phyloP scores from a whole-genome alignment of 2,113 vertebrate species.

The Chunga burmeisteri region DNA sequence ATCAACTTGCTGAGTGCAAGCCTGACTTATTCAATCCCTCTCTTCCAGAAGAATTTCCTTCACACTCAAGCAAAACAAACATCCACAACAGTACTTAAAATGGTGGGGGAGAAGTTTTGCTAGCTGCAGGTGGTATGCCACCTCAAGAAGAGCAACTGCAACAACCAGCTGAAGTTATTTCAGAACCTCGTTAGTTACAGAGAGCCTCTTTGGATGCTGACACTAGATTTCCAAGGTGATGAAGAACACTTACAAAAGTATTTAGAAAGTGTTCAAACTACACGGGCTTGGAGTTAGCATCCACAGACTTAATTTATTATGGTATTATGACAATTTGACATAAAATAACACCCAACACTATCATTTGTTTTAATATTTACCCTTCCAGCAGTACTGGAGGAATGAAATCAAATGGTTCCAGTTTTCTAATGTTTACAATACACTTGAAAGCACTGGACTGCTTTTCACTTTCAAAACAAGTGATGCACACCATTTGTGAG shows the following conservation, averaged over 20 bases:
- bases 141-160: background rate
- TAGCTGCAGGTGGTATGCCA: background rate
- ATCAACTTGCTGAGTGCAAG: background rate
- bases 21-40: background rate
- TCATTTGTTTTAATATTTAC: background rate
- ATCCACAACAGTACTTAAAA: background rate
- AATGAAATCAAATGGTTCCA: background rate
- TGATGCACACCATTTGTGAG: background rate
- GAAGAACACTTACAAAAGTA: background rate
- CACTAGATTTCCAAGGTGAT: background rate
- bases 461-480: background rate
- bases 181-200: background rate
- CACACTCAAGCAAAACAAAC: background rate
- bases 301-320: background rate
- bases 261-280: background rate
- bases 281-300: background rate
- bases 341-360: background rate
- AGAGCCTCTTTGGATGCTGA: background rate
- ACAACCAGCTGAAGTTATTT: background rate
- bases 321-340: background rate
- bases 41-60: background rate
- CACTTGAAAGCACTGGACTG: background rate
- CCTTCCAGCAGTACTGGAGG: background rate
- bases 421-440: slow-evolving; percentile 31
- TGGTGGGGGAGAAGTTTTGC: background rate